Percentiles rank a stretch among this genome's conserved stretches.
phyloP scores from a whole-genome alignment of 35 echinoderm and acorn worm genomes.

The Anneissia japonica region DNA sequence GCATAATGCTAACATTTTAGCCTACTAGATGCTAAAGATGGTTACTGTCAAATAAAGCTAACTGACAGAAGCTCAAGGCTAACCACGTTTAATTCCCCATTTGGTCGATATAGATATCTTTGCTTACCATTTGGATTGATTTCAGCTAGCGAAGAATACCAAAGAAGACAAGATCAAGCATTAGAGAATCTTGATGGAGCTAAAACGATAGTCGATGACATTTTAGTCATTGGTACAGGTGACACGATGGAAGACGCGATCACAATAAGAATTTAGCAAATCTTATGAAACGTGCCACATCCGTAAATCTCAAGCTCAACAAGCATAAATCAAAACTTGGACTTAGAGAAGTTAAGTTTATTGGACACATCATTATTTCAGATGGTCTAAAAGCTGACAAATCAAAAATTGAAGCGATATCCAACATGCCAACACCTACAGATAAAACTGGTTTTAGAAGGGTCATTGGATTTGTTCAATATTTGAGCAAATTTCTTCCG shows the following conservation, averaged over 20 bases:
- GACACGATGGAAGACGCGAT: conserved; percentile 53
- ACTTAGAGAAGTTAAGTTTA: conserved; percentile 25
- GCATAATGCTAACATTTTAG: conserved; percentile 26
- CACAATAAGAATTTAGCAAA: conserved; percentile 43
- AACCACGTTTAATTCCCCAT: conserved; percentile 66
- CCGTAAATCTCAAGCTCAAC: conserved; percentile 56
- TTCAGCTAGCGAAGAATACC: conserved; percentile 64
- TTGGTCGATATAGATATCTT: conserved; percentile 59
- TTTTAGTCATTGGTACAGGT: conserved; percentile 52
- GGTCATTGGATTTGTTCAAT: conserved; percentile 62
- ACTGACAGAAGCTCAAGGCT: conserved; percentile 45
- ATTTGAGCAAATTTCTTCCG: conserved; percentile 58
- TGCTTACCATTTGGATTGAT: conserved; percentile 62
- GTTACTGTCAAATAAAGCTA: conserved; percentile 58
- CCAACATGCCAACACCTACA: conserved; percentile 34
- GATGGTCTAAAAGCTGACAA: conserved; percentile 40
- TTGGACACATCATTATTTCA: conserved; percentile 26
- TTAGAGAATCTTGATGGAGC: background rate
- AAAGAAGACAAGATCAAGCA: conserved; percentile 42
- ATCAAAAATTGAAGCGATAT: conserved; percentile 38
- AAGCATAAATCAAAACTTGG: conserved; percentile 47
- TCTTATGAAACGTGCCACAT: conserved; percentile 30
- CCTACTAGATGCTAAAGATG: conserved; percentile 51
- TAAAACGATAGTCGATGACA: conserved; percentile 16
- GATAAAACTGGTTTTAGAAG: conserved; percentile 35